Evolutionary conservation across 1,140 invertebrate species (phyloP).

Genomic region (Laodelphax striatellus): DNA sequence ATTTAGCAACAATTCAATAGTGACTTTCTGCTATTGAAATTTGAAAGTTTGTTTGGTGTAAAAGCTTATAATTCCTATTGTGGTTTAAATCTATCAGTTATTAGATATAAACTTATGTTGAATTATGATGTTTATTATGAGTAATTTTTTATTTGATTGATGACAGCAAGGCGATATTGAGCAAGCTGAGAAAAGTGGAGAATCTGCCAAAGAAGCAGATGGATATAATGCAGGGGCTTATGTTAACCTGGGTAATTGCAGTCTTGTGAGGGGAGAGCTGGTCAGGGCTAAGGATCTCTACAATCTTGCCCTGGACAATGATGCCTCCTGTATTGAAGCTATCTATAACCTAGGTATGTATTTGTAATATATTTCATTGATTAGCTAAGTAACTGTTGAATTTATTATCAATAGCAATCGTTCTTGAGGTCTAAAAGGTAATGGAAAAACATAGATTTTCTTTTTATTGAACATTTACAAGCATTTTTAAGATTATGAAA

Average conservation of each 20-base stretch:
- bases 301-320: conserved; percentile 64
- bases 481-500: too few species aligned
- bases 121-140: too few species aligned
- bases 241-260: conserved; percentile 82
- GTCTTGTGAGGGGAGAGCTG: conserved; percentile 55
- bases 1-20: not conserved
- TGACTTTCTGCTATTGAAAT: not conserved
- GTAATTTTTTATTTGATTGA: too few species aligned
- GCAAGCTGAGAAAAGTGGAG: conserved; percentile 71
- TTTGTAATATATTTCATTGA: too few species aligned
- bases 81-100: too few species aligned
- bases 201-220: conserved; percentile 63
- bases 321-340: conserved; percentile 77
- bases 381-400: too few species aligned
- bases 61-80: too few species aligned
- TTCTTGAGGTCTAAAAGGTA: too few species aligned
- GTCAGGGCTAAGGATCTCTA: conserved; percentile 67
- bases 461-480: not conserved
- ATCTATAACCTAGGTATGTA: conserved; percentile 74
- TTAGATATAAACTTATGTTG: too few species aligned
- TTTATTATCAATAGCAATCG: too few species aligned
- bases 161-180: conserved; percentile 66
- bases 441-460: not conserved
- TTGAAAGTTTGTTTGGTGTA: not conserved
- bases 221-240: conserved; percentile 71